These are phyloP conservation scores for Crocodylus rhombifer DNA, from an alignment of 2,797 vertebrate species.

Conservation along the genomic window DNA sequence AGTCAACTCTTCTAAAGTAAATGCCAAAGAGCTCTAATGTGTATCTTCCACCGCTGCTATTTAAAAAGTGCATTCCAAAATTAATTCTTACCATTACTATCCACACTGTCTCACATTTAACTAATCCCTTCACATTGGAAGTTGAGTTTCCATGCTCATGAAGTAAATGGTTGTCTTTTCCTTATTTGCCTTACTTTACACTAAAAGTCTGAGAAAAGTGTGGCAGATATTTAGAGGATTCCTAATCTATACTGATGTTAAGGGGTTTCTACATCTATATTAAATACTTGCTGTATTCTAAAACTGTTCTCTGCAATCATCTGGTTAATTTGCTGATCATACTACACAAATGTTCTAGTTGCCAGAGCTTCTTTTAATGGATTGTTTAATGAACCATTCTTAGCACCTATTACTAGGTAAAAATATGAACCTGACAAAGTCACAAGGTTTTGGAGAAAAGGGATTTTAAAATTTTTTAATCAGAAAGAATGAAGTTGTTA, in stretches of 20 bases:
- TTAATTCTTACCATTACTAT: not conserved
- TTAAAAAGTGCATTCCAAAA: not conserved
- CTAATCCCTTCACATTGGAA: not conserved
- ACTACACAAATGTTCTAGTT: not conserved
- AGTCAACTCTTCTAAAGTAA: not conserved
- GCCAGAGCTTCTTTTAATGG: not conserved
- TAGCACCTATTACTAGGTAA: not conserved
- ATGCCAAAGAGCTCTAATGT: not conserved
- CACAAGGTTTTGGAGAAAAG: not conserved
- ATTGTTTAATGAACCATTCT: not conserved
- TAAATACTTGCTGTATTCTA: not conserved
- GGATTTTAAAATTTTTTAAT: not conserved
- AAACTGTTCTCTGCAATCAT: not conserved
- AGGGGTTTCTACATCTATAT: not conserved
- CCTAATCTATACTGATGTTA: not conserved
- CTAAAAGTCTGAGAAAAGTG: not conserved
- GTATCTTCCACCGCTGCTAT: not conserved
- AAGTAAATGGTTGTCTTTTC: not conserved
- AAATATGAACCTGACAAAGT: not conserved
- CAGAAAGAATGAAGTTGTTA: not conserved
- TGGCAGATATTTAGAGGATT: not conserved
- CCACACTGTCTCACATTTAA: not conserved
- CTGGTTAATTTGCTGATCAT: not conserved
- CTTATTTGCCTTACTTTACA: not conserved
- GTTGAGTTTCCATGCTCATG: not conserved